These are phyloP conservation scores for Holothuria scabra DNA, from an alignment of 53 echinoderm and acorn worm species.

Conservation along the genomic window DNA sequence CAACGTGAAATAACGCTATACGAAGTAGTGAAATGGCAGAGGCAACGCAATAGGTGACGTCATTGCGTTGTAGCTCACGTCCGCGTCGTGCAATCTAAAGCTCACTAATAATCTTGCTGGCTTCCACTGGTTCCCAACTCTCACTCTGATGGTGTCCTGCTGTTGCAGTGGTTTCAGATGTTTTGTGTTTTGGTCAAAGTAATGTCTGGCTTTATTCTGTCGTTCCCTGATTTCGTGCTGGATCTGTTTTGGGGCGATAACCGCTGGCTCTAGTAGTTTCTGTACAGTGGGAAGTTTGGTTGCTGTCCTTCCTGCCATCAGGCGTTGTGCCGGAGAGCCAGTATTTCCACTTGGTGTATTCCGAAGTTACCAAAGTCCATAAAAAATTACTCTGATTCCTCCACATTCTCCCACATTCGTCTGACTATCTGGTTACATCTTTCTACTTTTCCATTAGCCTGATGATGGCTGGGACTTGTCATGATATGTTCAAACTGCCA, in stretches of 20 bases:
- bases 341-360: slow-evolving; percentile 5
- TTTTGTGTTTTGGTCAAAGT: slow-evolving; percentile 28
- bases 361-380: slow-evolving; percentile 26
- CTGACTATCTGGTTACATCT: slow-evolving; percentile 27
- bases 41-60: too few relatives aligned
- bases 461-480: slow-evolving; percentile 35
- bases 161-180: slow-evolving; percentile 8
- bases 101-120: slow-evolving; percentile 29
- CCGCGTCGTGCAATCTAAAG: slow-evolving; percentile 12
- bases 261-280: slow-evolving; percentile 4
- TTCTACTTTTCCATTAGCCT: slow-evolving; percentile 44
- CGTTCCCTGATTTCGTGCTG: slow-evolving; percentile 16
- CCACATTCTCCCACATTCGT: slow-evolving; percentile 38
- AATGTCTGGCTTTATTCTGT: slow-evolving; percentile 18
- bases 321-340: slow-evolving; percentile 28
- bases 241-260: not conserved
- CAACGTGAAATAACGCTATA: too few relatives aligned
- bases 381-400: slow-evolving; percentile 25
- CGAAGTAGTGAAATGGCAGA: too few relatives aligned
- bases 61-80: too few relatives aligned
- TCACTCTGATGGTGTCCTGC: slow-evolving; percentile 20
- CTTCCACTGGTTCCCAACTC: slow-evolving; percentile 34
- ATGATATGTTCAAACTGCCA: slow-evolving; percentile 26
- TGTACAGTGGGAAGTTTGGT: slow-evolving; percentile 36
- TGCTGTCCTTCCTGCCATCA: slow-evolving; percentile 41